Evolutionary conservation across 2,888 invertebrate species (phyloP), one percentile per base, ranked within the genome.

Genomic region (Helobdella robusta): DNA sequence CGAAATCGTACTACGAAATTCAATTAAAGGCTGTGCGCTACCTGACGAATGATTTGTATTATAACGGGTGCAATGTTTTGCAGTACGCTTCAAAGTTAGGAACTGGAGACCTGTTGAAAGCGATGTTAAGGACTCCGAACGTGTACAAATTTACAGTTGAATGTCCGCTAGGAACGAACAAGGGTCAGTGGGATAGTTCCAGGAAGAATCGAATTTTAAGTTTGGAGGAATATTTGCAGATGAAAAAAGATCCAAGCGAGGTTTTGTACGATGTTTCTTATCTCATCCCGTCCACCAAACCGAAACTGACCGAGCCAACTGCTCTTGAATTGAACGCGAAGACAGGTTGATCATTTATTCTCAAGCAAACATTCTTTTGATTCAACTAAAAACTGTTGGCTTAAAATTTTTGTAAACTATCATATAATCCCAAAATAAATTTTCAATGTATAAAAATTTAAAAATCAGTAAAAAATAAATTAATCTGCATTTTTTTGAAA

Each of bases 1-100:
- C 50, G 30, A 59, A 40, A 15, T 59, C 64, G 15, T 64, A 50
- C 44, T 60, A 64, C 35, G 44, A 66, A 18, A 23, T 40, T 2
- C 48, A 44, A 11, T 35, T 67, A 3, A 54, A 59, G 18, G 67
- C 64, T 1, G 64, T 65, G 30, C 46, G 64, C 8, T 28, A 48
- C 25, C 40, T 67, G 23, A 67, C 67, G 2, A 65, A 59, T 2
- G 44, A 30, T 8, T 40, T 67, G 25, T 64, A 46, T 56, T 60
- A 59, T 36, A 23, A 65, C 0, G 40, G 50, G n/a, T 48, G 59
- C 48, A 67, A 67, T 18, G 64, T 59, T 11, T 44, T 67, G 6
- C 67, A 67, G 36, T 67, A 64, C 64, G 67, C 67, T 8, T 59
- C 64, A 28, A 32, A 48, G 30, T 23, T 35, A 18, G 67, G 67